A percentile compares a stretch with the other conserved stretches of the same genome.
phyloP scores from a whole-genome alignment of 37 sponge, comb jelly and placozoan species.

The Ianthella basta region DNA sequence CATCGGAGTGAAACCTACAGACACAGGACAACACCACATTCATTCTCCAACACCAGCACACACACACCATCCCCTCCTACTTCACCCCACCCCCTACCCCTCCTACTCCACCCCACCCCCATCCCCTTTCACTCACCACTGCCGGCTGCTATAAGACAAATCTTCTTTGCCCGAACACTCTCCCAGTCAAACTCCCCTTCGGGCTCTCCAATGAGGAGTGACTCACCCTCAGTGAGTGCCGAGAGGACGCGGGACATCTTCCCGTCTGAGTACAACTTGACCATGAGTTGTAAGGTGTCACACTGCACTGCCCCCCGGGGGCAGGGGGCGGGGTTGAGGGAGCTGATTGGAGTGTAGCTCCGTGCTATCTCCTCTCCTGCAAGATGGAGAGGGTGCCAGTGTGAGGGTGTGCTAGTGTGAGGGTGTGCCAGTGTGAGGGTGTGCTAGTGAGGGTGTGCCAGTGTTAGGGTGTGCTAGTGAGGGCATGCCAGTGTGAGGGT shows the following conservation, averaged over 20 bases:
- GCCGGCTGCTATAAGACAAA: conserved; percentile 79
- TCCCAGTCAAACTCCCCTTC: conserved; percentile 68
- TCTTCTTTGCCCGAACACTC: conserved; percentile 24
- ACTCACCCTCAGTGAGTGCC: conserved; percentile 56
- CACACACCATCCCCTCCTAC: no score
- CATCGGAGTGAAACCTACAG: conserved; percentile 88
- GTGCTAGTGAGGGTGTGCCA: neutral
- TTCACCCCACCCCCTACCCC: neutral
- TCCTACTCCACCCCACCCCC: neutral
- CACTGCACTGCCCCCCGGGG: neutral
- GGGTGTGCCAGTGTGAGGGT: no score
- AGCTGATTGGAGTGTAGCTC: conserved; percentile 67
- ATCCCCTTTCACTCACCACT: conserved; percentile 47
- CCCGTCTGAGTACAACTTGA: conserved; percentile 84
- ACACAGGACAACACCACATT: neutral
- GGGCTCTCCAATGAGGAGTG: conserved; percentile 66
- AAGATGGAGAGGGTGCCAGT: neutral
- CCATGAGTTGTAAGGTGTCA: conserved; percentile 61
- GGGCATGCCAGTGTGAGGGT: neutral
- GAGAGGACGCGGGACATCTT: conserved; percentile 67
- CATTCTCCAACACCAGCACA: neutral
- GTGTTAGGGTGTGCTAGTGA: neutral
- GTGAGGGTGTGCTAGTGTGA: neutral
- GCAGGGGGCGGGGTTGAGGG: neutral
- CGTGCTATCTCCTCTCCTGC: conserved; percentile 58